Evolutionary conservation across 1,140 invertebrate genomes (phyloP), one percentile per base, ranked within the genome.

Genomic region (Coelopa frigida): DNA sequence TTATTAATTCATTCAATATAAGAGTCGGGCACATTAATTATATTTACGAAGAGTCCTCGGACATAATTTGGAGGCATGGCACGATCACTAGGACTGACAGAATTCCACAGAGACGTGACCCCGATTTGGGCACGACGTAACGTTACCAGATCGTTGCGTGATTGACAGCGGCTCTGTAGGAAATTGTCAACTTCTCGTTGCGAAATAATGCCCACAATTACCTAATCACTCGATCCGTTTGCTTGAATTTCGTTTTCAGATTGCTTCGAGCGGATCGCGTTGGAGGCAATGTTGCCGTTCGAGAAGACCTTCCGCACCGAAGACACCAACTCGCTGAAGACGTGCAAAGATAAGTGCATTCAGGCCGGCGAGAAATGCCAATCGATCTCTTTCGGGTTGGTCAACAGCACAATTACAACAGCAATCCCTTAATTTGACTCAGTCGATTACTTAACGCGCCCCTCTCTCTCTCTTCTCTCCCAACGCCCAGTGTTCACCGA

Each of bases 401-500:
- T 58, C 35, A 18, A n/a, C 27, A n/a, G 7, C 7, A 29, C n/a
- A 32, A 26, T 36, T 26, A 48, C 38, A 20, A 46, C 26, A 54
- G 40, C n/a, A n/a, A n/a, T n/a, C n/a, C n/a, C n/a, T n/a, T n/a
- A n/a, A n/a, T n/a, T n/a, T 36, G 49, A 46, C 50, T 51, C 29
- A 51, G 44, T 46, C 56, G 52, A 65, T 64, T 64, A 56, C 58
- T 42, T 53, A 61, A 61, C 52, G 8, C 40, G 8, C 6, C 18
- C 31, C 10, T 26, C 18, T n/a, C 42, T 52, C 42, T 29, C 45
- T 51, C 59, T 46, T 51, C 43, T 44, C 66, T 70, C 46, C n/a
- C n/a, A n/a, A n/a, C n/a, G n/a, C n/a, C n/a, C 60, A 81, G 79
- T 43, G 76, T 81, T 46, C 71, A 74, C 51, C 57, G 70, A 33